These are phyloP conservation scores for Perccottus glenii DNA, from an alignment of 2,113 vertebrate genomes.

Conservation along the genomic window DNA sequence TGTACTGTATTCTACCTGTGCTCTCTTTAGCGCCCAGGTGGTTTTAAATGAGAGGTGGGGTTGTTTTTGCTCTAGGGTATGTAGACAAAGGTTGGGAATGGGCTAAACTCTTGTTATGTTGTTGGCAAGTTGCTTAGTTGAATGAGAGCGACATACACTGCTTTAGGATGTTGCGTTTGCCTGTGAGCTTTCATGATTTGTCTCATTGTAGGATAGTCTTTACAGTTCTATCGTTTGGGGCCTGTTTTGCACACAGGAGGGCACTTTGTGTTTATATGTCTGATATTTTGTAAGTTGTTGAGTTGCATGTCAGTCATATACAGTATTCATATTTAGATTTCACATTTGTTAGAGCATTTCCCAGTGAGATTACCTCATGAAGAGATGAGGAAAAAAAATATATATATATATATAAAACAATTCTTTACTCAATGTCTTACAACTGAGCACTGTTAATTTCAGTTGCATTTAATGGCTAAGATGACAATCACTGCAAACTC, in stretches of 20 bases:
- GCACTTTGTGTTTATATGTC: conserved; percentile 55
- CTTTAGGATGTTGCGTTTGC: conserved; percentile 24
- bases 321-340: conserved; percentile 5
- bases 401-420: conserved; percentile 24
- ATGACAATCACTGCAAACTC: neutral
- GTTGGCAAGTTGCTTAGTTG: neutral
- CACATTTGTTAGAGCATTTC: conserved; percentile 38
- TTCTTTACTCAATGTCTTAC: conserved; percentile 75
- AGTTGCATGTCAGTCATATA: conserved; percentile 42
- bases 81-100: conserved; percentile 3
- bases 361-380: conserved; percentile 55
- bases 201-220: conserved; percentile 20
- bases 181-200: conserved; percentile 29
- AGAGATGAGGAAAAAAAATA: conserved; percentile 53
- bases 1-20: too few relatives aligned
- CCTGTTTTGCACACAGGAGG: conserved; percentile 70
- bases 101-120: neutral
- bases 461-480: neutral
- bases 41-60: too few relatives aligned
- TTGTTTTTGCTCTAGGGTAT: conserved; percentile 32
- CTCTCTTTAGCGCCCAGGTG: too few relatives aligned
- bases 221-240: conserved; percentile 24
- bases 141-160: conserved; percentile 1
- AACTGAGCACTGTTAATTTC: conserved; percentile 26
- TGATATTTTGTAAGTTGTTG: conserved; percentile 73